Conservation (phyloP, 1,140 invertebrate genomes). For the Ephestia elutella region DNA sequence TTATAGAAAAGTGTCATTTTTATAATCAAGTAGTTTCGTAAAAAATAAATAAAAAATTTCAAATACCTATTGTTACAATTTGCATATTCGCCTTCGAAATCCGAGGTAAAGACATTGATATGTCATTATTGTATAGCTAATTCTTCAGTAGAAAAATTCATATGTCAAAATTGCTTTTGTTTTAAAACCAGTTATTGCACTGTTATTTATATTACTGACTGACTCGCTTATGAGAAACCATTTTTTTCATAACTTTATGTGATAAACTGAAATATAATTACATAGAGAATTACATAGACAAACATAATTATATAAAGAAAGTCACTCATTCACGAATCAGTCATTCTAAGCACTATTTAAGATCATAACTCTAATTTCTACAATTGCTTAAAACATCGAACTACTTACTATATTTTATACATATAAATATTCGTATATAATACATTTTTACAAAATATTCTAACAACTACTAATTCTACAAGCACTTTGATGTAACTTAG, state of each 20-base stretch:
- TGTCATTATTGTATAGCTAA: conserved; percentile 37
- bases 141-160: conserved; percentile 22
- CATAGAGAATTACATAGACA: too few relatives aligned
- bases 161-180: conserved; percentile 48
- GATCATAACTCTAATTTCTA: conserved; percentile 28
- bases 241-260: too few relatives aligned
- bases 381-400: conserved; percentile 45
- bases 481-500: conserved; percentile 12
- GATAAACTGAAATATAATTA: too few relatives aligned
- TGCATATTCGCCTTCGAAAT: neutral
- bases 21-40: too few relatives aligned
- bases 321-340: conserved; percentile 14
- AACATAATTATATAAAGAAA: neutral
- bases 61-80: neutral
- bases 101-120: conserved; percentile 34
- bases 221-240: conserved; percentile 6
- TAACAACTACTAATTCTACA: conserved; percentile 23
- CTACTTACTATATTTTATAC: conserved; percentile 28
- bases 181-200: conserved; percentile 9
- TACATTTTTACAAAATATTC: conserved; percentile 25
- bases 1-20: too few relatives aligned
- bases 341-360: conserved; percentile 26
- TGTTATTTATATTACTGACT: neutral
- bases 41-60: too few relatives aligned
- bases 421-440: conserved; percentile 2